phyloP scores from a whole-genome alignment of 2,113 vertebrate species.

The Recurvirostra avosetta region DNA sequence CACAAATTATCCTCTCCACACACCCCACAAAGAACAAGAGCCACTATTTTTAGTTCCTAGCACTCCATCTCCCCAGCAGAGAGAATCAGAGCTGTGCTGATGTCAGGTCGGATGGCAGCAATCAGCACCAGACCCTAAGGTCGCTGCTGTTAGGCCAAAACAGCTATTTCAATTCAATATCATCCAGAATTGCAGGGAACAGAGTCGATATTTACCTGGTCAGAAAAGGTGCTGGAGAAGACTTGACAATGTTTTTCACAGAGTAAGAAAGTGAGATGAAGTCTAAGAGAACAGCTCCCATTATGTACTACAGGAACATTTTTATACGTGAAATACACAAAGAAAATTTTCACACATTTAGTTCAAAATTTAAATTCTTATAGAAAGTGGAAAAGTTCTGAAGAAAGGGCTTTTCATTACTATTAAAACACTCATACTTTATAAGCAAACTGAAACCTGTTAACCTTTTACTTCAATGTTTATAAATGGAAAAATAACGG shows the following conservation, averaged over 20 bases:
- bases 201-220: background rate
- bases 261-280: background rate
- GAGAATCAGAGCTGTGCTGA: background rate
- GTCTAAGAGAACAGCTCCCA: background rate
- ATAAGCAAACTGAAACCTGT: background rate
- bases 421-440: background rate
- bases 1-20: background rate
- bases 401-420: background rate
- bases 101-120: background rate
- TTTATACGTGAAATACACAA: background rate
- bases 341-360: background rate
- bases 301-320: background rate
- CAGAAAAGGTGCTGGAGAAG: background rate
- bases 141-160: background rate
- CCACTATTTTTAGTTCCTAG: background rate
- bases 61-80: background rate
- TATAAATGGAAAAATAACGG: background rate
- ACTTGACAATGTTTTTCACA: background rate
- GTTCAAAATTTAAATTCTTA: background rate
- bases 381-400: background rate
- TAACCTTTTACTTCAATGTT: background rate
- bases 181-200: background rate
- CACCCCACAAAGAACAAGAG: background rate
- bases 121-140: background rate
- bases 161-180: background rate